phyloP scores from a whole-genome alignment of 1,140 invertebrate genomes.

The Euura lappo region DNA sequence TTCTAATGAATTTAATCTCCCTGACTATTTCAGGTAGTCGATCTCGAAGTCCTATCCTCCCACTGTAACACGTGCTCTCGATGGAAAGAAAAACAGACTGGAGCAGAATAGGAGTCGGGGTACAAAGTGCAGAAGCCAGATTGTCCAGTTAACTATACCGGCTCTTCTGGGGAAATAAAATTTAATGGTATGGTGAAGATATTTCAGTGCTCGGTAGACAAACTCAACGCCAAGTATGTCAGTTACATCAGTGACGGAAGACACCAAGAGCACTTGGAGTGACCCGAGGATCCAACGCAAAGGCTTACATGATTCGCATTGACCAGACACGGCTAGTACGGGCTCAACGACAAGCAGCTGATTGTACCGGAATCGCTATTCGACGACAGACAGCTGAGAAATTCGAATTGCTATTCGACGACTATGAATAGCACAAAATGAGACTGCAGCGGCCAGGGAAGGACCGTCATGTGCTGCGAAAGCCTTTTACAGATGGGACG shows the following conservation, averaged over 20 bases:
- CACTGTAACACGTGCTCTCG: conserved; percentile 2
- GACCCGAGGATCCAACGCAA: background rate
- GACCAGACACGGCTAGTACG: background rate
- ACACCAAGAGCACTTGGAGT: conserved; percentile 7
- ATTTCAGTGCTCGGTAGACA: conserved; percentile 7
- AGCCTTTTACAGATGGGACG: background rate
- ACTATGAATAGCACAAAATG: background rate
- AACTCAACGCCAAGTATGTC: conserved; percentile 5
- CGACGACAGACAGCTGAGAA: background rate
- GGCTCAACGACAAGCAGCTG: background rate
- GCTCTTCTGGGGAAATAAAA: conserved; percentile 7
- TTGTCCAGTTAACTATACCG: background rate
- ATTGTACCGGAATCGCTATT: background rate
- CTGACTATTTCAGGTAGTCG: background rate
- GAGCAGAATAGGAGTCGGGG: background rate
- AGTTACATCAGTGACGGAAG: conserved; percentile 7
- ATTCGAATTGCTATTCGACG: background rate
- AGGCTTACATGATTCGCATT: no score
- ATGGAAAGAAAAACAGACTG: conserved; percentile 1
- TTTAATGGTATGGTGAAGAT: conserved; percentile 6
- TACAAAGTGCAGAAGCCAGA: background rate
- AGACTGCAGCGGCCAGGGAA: background rate
- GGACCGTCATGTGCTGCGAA: background rate
- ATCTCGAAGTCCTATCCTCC: background rate
- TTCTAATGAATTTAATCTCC: background rate